phyloP scores from a whole-genome alignment of 2,113 vertebrate species.

The Microcebus jonahi region DNA sequence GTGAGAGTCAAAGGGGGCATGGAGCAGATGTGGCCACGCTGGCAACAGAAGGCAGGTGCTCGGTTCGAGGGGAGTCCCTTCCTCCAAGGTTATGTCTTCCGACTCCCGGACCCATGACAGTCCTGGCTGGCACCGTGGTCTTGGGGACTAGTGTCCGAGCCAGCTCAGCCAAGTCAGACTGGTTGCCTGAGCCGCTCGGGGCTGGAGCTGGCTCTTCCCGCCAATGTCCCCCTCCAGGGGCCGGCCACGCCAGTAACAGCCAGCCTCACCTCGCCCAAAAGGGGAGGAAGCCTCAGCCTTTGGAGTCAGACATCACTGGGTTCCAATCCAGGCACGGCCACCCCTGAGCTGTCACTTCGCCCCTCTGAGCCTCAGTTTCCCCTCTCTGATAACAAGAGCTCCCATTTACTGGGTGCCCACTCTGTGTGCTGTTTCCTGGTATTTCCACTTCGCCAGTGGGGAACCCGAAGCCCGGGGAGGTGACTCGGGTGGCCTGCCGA shows the following conservation, averaged over 20 bases:
- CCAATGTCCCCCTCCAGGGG: too few species aligned
- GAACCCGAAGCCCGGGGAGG: background rate
- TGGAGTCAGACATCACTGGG: rapidly evolving
- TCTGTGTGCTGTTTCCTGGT: background rate
- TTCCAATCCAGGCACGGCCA: background rate
- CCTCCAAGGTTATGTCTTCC: background rate
- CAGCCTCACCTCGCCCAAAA: background rate
- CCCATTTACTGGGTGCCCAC: background rate
- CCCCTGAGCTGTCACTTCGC: rapidly evolving
- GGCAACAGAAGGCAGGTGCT: constrained; percentile 22
- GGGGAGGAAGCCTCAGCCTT: background rate
- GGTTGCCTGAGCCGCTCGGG: rapidly evolving
- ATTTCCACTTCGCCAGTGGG: background rate
- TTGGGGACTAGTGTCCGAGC: background rate
- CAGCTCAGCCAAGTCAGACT: background rate
- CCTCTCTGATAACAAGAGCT: background rate
- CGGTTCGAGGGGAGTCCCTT: background rate
- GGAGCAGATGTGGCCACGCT: background rate
- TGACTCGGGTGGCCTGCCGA: rapidly evolving
- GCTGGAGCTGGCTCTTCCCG: background rate
- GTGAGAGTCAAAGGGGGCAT: background rate
- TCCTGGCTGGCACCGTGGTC: background rate
- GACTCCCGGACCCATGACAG: background rate
- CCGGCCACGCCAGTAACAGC: rapidly evolving
- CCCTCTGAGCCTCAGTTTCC: background rate